These are phyloP conservation scores for Hapalemur alaotrensis DNA, from an alignment of 2,797 vertebrate genomes.

Conservation along the genomic window DNA sequence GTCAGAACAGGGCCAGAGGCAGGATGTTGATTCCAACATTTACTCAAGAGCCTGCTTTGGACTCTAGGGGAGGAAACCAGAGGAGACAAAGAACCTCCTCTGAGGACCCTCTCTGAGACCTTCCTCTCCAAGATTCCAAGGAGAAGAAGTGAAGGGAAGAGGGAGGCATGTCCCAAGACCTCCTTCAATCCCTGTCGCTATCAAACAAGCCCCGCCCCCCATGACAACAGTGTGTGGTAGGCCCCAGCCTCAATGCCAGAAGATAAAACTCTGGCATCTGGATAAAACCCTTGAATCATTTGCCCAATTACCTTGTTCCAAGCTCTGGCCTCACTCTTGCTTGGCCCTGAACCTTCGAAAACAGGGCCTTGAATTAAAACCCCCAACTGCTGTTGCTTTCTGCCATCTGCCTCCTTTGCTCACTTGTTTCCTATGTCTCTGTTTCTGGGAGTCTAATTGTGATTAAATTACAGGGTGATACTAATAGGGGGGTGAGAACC, in stretches of 20 bases:
- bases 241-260: not conserved
- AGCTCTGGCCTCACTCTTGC: not conserved
- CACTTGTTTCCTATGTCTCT: slow-evolving; percentile 67
- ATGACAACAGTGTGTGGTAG: not conserved
- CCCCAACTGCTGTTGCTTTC: slow-evolving; percentile 23
- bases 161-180: not conserved
- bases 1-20: not conserved
- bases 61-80: not conserved
- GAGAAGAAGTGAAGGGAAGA: not conserved
- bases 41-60: not conserved
- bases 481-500: slow-evolving; percentile 69
- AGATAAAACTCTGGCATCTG: not conserved
- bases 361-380: slow-evolving; percentile 42
- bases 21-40: not conserved
- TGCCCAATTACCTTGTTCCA: not conserved
- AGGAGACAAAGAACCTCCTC: not conserved
- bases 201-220: not conserved
- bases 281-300: not conserved
- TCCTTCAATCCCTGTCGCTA: not conserved
- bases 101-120: not conserved
- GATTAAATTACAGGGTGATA: slow-evolving; percentile 73
- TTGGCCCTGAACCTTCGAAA: slow-evolving; percentile 28
- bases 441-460: slow-evolving; percentile 74
- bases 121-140: not conserved
- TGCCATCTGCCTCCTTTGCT: slow-evolving; percentile 61